Percentiles rank a stretch among this genome's conserved stretches.
phyloP scores from a whole-genome alignment of 37 sponge, comb jelly and placozoan genomes.

The Halichondria panicea region DNA sequence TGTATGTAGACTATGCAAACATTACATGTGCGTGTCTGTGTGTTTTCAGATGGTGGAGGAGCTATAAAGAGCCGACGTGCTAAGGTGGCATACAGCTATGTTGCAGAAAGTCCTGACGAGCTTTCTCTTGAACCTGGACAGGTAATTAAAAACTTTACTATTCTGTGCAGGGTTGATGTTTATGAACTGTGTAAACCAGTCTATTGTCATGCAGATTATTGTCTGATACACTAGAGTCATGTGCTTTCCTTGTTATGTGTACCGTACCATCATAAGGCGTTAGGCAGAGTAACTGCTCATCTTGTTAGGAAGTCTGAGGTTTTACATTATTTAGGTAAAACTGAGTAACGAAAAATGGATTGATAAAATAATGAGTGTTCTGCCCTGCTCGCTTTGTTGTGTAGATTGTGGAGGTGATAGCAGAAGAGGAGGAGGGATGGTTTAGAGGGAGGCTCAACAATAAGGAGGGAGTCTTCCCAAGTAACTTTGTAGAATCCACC shows the following conservation, averaged over 20 bases:
- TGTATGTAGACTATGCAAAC: not conserved
- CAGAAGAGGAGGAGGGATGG: constrained; percentile 85
- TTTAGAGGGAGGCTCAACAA: constrained; percentile 61
- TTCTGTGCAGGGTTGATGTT: too few species aligned
- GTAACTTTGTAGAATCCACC: constrained; percentile 72
- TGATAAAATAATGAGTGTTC: too few species aligned
- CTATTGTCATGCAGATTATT: too few species aligned
- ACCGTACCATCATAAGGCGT: too few species aligned
- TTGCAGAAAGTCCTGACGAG: constrained; percentile 54
- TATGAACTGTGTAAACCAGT: too few species aligned
- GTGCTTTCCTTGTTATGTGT: too few species aligned
- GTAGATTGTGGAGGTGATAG: constrained; percentile 46
- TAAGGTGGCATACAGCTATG: constrained; percentile 64
- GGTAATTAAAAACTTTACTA: too few species aligned
- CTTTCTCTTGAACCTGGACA: constrained; percentile 50
- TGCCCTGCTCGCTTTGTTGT: not conserved
- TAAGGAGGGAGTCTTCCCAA: constrained; percentile 77
- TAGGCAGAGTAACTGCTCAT: too few species aligned
- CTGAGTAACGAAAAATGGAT: too few species aligned
- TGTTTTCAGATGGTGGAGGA: not conserved
- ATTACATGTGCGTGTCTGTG: not conserved
- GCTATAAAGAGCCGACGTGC: constrained; percentile 37
- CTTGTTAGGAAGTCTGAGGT: too few species aligned
- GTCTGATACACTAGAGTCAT: too few species aligned
- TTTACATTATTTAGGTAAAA: too few species aligned